Base-by-base conservation (phyloP, 2,888 invertebrate species). In the Aphrophora alni region DNA sequence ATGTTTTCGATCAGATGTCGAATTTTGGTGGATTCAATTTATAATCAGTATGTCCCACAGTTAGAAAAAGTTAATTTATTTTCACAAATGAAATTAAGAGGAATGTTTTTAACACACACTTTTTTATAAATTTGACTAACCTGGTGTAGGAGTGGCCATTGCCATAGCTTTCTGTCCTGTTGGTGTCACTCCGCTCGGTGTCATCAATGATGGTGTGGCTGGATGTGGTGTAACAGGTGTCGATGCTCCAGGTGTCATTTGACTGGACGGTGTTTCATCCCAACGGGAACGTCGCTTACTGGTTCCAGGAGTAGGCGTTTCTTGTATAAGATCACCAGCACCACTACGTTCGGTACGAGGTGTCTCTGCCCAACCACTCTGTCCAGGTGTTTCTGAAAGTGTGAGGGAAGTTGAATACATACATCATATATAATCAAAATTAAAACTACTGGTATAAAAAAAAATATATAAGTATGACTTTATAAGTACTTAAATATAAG, bases 321-420 rank as follows among this genome's bases (percentile, higher is more conserved):
- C 98, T 86, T 97, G 94, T 86, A 95, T 95, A 14, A 93, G 91
- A 85, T 91, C 91, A 71, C 91, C 90, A 14, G 93, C 93, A 0
- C 92, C 92, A 3, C 94, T 93, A 79, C 98, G 93, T 88, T 98
- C 98, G 0, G 98, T 97, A 82, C 97, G 94, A 0, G 99, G 99
- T 0, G 99, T 99, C 89, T 99, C 99, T 21, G 99, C 99, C 99
- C 99, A 99, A 0, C 99, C 99, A 87, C 97, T 97, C 88, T 98
- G 97, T 0, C 97, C 98, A 0, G 98, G 98, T 0, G 98, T 98
- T 90, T 98, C 98, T 93, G 86, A 77, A 84, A 83, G 4, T 33
- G n/a, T n/a, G n/a, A n/a, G n/a, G n/a, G n/a, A n/a, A n/a, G n/a
- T n/a, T n/a, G n/a, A n/a, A n/a, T n/a, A n/a, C n/a, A n/a, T n/a